Conservation (phyloP, 2,888 invertebrate species). For the Pterostichus niger region DNA sequence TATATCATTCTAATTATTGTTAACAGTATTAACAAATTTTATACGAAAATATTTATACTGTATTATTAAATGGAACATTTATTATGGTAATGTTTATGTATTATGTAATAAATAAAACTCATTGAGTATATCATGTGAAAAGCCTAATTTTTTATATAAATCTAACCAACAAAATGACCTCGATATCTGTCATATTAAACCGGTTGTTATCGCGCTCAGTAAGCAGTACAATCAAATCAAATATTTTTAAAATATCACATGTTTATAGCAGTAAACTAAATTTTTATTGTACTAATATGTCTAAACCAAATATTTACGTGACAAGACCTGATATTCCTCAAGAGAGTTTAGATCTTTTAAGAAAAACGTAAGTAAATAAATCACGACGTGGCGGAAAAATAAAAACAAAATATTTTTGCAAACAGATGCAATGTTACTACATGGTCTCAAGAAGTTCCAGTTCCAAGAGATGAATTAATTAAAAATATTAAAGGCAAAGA, state of each 20-base stretch:
- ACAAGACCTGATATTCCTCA: slow-evolving; percentile 85
- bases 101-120: slow-evolving; percentile 48
- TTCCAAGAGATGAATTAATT: slow-evolving; percentile 85
- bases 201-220: slow-evolving; percentile 10
- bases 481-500: slow-evolving; percentile 85
- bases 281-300: slow-evolving; percentile 71
- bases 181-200: slow-evolving; percentile 12
- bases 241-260: slow-evolving; percentile 7
- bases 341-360: slow-evolving; percentile 82
- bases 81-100: neutral
- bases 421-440: slow-evolving; percentile 80
- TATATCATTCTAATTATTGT: slow-evolving; percentile 43
- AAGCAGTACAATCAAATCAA: slow-evolving; percentile 11
- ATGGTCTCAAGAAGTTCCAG: slow-evolving; percentile 82
- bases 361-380: slow-evolving; percentile 80
- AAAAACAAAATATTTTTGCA: neutral
- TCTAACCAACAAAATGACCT: slow-evolving; percentile 56
- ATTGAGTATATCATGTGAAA: neutral
- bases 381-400: slow-evolving; percentile 1
- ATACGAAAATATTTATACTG: slow-evolving; percentile 16
- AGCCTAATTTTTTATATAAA: neutral
- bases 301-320: slow-evolving; percentile 83
- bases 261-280: neutral
- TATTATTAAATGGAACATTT: slow-evolving; percentile 13
- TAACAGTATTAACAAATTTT: slow-evolving; percentile 57